Evolutionary conservation across 2,888 invertebrate species (phyloP).

Genomic region (Lottia scabra): DNA sequence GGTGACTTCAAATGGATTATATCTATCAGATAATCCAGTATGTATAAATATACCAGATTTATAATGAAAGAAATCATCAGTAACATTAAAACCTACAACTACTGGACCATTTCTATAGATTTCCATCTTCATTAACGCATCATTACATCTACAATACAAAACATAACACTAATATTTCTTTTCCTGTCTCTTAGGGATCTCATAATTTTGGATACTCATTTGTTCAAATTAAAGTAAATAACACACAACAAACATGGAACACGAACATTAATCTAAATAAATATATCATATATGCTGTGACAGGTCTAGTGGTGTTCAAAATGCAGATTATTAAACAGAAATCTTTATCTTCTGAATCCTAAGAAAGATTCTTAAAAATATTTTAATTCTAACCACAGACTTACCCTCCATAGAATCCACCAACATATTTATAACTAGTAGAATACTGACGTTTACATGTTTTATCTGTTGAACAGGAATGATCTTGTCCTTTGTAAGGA

Average conservation of each 20-base stretch:
- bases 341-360: not conserved
- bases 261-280: too few relatives aligned
- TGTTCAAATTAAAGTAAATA: too few relatives aligned
- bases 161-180: too few relatives aligned
- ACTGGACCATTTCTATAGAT: slow-evolving; percentile 70
- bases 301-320: too few relatives aligned
- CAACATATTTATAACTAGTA: slow-evolving; percentile 71
- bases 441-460: slow-evolving; percentile 69
- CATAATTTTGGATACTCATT: too few relatives aligned
- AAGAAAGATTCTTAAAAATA: not conserved
- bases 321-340: too few relatives aligned
- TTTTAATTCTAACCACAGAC: too few relatives aligned
- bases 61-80: slow-evolving; percentile 68
- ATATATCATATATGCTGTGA: too few relatives aligned
- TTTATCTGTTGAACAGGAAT: slow-evolving; percentile 58
- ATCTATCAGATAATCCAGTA: slow-evolving; percentile 61
- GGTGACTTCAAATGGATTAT: slow-evolving; percentile 70
- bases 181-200: too few relatives aligned
- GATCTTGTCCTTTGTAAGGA: slow-evolving; percentile 69
- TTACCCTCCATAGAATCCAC: slow-evolving; percentile 71
- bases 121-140: slow-evolving; percentile 69
- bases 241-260: too few relatives aligned
- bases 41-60: slow-evolving; percentile 71
- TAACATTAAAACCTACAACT: slow-evolving; percentile 71
- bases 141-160: slow-evolving; percentile 67